Conservation (phyloP, 2,113 vertebrate genomes). For the Sakesphorus luctuosus region DNA sequence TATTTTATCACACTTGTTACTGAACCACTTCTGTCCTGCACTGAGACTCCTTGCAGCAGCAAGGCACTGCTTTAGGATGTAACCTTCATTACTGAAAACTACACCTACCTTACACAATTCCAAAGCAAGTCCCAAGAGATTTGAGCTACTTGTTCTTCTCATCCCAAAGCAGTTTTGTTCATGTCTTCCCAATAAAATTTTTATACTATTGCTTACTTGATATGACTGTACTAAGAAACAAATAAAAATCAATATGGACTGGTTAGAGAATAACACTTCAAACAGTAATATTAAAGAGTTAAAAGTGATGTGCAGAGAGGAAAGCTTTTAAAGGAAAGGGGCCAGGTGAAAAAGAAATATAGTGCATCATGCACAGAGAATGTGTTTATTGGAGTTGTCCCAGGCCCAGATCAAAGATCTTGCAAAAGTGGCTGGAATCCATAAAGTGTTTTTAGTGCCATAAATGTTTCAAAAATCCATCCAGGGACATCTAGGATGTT, state of each 20-base stretch:
- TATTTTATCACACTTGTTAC: background rate
- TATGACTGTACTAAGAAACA: background rate
- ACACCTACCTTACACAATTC: rapidly evolving
- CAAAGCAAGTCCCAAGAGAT: background rate
- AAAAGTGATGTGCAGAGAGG: background rate
- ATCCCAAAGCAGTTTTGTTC: background rate
- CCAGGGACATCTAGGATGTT: background rate
- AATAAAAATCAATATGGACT: background rate
- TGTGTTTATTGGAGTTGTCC: constrained; percentile 52
- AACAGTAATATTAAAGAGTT: background rate
- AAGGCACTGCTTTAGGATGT: background rate
- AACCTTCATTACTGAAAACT: background rate
- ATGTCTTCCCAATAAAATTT: background rate
- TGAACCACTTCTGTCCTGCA: background rate
- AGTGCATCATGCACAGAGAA: constrained; percentile 40
- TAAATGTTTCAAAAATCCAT: constrained; percentile 34
- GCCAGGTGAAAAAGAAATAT: constrained; percentile 36
- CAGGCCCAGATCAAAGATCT: constrained; percentile 52
- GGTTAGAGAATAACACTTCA: background rate
- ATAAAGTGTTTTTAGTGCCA: constrained; percentile 4
- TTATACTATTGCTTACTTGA: background rate
- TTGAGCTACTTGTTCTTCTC: background rate
- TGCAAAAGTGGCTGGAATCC: constrained; percentile 18
- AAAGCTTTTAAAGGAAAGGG: constrained; percentile 24
- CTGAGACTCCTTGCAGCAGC: background rate